Conservation (phyloP, 2,888 invertebrate genomes). For the Maniola hyperantus region DNA sequence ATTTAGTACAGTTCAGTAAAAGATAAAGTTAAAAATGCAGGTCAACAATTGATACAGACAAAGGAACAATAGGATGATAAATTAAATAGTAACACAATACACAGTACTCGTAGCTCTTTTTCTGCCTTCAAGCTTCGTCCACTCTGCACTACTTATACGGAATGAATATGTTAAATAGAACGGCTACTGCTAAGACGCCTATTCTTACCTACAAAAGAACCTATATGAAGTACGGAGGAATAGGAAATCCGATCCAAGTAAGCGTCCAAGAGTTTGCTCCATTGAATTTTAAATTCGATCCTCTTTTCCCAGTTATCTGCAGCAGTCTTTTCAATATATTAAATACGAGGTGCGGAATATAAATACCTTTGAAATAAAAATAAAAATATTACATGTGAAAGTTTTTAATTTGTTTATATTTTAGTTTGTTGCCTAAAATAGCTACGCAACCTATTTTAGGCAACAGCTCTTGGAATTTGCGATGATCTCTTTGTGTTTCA, state of each 20-base stretch:
- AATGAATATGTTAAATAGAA: slow-evolving; percentile 15
- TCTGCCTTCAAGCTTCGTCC: background rate
- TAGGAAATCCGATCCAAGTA: slow-evolving; percentile 34
- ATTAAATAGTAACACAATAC: slow-evolving; percentile 16
- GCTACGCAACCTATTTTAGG: background rate
- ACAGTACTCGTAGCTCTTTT: background rate
- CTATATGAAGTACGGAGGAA: slow-evolving; percentile 30
- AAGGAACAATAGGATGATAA: slow-evolving; percentile 17
- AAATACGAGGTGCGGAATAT: slow-evolving; percentile 14
- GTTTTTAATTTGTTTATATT: too few species aligned
- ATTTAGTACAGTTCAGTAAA: background rate
- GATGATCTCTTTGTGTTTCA: background rate
- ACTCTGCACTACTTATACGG: slow-evolving; percentile 6
- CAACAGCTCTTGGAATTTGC: background rate
- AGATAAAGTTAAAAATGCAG: background rate
- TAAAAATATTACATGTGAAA: background rate
- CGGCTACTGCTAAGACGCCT: slow-evolving; percentile 4
- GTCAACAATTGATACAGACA: slow-evolving; percentile 1
- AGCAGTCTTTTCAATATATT: slow-evolving; percentile 29
- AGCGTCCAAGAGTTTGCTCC: slow-evolving; percentile 29
- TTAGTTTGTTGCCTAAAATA: too few species aligned
- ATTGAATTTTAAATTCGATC: slow-evolving; percentile 39
- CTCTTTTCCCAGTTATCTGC: slow-evolving; percentile 24
- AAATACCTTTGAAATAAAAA: slow-evolving; percentile 8
- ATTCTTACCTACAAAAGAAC: slow-evolving; percentile 14